Conservation (phyloP, 1,140 invertebrate species). For the Epicauta chinensis region DNA sequence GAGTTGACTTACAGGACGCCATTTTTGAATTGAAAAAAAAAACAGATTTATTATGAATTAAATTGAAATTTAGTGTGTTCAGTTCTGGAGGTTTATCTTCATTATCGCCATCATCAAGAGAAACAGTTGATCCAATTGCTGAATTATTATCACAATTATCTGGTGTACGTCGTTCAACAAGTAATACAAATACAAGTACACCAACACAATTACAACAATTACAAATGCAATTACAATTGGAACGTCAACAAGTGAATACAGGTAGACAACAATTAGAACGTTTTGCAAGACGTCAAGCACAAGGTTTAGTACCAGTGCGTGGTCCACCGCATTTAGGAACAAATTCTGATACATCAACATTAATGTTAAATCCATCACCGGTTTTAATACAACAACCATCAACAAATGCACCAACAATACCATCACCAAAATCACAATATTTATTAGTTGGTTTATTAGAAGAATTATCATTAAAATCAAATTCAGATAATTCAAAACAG, state of each 20-base stretch:
- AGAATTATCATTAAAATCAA: slow-evolving; percentile 34
- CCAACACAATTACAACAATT: slow-evolving; percentile 79
- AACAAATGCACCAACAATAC: slow-evolving; percentile 30
- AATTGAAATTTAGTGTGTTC: slow-evolving; percentile 34
- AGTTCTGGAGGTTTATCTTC: slow-evolving; percentile 67
- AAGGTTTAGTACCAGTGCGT: slow-evolving; percentile 25
- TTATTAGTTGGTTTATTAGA: slow-evolving; percentile 36
- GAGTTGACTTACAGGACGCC: too few species aligned
- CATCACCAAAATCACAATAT: slow-evolving; percentile 35
- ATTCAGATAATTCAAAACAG: slow-evolving; percentile 25
- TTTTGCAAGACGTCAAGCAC: slow-evolving; percentile 68
- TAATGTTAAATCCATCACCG: slow-evolving; percentile 37
- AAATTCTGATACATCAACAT: slow-evolving; percentile 31
- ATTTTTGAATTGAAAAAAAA: too few species aligned
- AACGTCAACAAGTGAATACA: slow-evolving; percentile 76
- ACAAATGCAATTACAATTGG: slow-evolving; percentile 84
- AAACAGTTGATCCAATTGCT: slow-evolving; percentile 90
- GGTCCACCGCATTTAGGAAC: slow-evolving; percentile 26
- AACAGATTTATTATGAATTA: too few species aligned
- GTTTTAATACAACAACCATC: slow-evolving; percentile 29
- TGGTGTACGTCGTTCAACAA: slow-evolving; percentile 65
- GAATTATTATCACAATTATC: slow-evolving; percentile 89
- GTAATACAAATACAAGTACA: slow-evolving; percentile 49
- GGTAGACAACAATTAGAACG: slow-evolving; percentile 80
- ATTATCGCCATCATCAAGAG: slow-evolving; percentile 76